Base-by-base conservation (phyloP, 2,113 vertebrate species). In the Mesoclemmys tuberculata region DNA sequence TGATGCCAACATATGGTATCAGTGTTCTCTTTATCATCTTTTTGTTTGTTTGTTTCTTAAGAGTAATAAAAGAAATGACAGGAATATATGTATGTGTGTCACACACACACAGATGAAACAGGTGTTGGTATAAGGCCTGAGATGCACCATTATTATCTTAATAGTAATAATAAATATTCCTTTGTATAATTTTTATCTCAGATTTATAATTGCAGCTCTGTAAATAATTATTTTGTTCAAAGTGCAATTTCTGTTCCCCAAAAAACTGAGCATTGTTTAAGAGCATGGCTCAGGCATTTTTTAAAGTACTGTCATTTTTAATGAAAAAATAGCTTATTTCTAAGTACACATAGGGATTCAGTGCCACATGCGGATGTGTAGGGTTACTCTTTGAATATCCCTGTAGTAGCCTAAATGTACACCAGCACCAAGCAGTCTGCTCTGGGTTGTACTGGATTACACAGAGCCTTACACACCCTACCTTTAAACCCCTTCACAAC, bases 171-270 rank as follows among this genome's bases (percentile, higher is more conserved):
- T 5, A 1, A 83, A 74, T 96, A 90, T 89, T 75, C 27, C 83
- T 96, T 58, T 85, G 77, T 90, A 93, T 90, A 92, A 79, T 2
- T 11, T 74, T 35, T 54, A 80, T 81, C 58, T 74, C 58, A 64
- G 68, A 95, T 82, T 91, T 51, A 80, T 27, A 84, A 49, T 90
- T 89, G 71, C 78, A 90, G 87, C n/a, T 80, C 77, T 79, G 44
- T 51, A 93, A 93, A 89, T 41, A 90, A 84, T 12, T 18, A 48
- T 92, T 51, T 87, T 87, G 55, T 68, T 82, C 85, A 82, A 84
- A 93, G 35, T 80, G 51, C 49, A 93, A 89, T 90, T 90, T 94
- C 80, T 80, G 85, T 94, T 94, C 93, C 89, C 38, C 79, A 56
- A 92, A 92, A 29, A 94, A 94, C 90, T 87, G 75, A 77, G 8